Base-by-base conservation (phyloP, 2,113 vertebrate genomes). In the Illadopsis cleaveri region DNA sequence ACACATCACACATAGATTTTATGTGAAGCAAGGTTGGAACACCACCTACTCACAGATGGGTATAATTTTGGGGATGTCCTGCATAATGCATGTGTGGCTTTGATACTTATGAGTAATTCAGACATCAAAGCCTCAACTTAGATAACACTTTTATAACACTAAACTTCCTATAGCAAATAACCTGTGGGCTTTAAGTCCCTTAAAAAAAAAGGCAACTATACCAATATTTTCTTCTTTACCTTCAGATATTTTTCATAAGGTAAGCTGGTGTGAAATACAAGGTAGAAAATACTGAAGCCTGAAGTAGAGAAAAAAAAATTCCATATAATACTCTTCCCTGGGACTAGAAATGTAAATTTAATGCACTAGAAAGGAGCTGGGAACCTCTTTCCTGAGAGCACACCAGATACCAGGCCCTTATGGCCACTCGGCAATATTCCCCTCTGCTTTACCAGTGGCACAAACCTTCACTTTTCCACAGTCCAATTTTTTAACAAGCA, bases 81-180 rank as follows among this genome's bases (percentile, higher is more conserved):
- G 91, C 90, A 97, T 96, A 96, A 97, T 97, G 96, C 96, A 94
- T 95, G 68, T 93, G 86, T 94, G 90, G 92, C 95, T 97, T 95
- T 97, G 93, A 95, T 97, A 97, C 86, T 97, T 92, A 95, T 94
- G 86, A 96, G 94, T 94, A 97, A 96, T 97, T 95, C 90, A 94
- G 73, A 96, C 95, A 96, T 96, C 95, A 96, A 96, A 96, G 96
- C 77, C 61, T 87, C 68, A 94, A 86, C 88, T 94, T 96, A 95
- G 95, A 96, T 91, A 91, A 94, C 87, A 93, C 78, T 92, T 93
- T 78, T 94, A 90, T 89, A 88, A 86, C 58, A 81, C 51, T 92
- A 86, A 92, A 95, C 27, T 93, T 97, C 90, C 73, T 93, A 81
- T 86, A 95, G 76, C 92, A 6, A 90, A 94, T 95, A 89, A 94